Evolutionary conservation across 2,888 invertebrate genomes (phyloP).

Genomic region (Limnephilus marmoratus): DNA sequence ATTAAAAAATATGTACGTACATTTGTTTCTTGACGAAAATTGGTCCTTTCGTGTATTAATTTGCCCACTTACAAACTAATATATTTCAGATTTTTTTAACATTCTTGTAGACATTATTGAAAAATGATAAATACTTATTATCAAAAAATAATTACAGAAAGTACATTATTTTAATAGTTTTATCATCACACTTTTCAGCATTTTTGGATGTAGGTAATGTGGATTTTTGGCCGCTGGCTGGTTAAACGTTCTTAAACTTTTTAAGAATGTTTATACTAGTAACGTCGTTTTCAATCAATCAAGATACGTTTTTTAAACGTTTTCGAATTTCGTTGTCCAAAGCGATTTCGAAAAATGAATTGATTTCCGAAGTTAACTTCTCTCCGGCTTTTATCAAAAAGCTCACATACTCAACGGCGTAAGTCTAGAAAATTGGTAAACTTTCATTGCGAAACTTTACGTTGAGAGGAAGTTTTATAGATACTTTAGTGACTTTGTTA

Average conservation of each 20-base stretch:
- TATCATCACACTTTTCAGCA: too few relatives aligned
- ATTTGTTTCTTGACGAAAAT: too few relatives aligned
- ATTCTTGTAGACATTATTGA: too few relatives aligned
- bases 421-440: slow-evolving; percentile 59
- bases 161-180: too few relatives aligned
- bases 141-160: too few relatives aligned
- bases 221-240: too few relatives aligned
- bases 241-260: background rate
- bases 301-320: background rate
- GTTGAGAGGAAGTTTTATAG: slow-evolving; percentile 53
- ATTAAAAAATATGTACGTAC: too few relatives aligned
- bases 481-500: slow-evolving; percentile 59
- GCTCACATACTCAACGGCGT: slow-evolving; percentile 20
- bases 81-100: too few relatives aligned
- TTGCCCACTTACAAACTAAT: too few relatives aligned
- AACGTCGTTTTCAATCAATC: background rate
- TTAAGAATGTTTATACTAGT: background rate
- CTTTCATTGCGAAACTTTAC: slow-evolving; percentile 61
- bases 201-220: too few relatives aligned
- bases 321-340: background rate
- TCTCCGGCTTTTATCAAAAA: slow-evolving; percentile 36
- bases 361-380: background rate
- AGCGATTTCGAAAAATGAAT: background rate
- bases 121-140: too few relatives aligned
- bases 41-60: too few relatives aligned